Percentiles rank a stretch among this genome's conserved stretches.
Conservation (phyloP, 2,113 vertebrate genomes). For the Rhizomys pruinosus region DNA sequence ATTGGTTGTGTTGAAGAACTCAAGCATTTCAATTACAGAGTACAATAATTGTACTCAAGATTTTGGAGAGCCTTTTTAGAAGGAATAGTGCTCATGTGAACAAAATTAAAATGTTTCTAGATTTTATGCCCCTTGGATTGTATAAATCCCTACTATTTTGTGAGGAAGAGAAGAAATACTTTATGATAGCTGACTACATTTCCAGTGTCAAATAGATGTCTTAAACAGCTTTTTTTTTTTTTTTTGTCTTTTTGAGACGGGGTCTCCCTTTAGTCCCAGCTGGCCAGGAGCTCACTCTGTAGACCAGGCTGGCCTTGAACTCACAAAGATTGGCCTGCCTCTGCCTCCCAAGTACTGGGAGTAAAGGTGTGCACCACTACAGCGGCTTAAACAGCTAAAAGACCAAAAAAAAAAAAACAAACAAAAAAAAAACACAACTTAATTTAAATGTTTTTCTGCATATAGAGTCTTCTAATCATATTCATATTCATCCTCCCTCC, state of each 20-base stretch:
- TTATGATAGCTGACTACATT: constrained; percentile 63
- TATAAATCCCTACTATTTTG: constrained; percentile 78
- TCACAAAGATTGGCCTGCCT: no score
- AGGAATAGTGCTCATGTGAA: constrained; percentile 76
- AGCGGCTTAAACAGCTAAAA: no score
- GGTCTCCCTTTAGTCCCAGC: no score
- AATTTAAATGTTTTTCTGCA: constrained; percentile 52
- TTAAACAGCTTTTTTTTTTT: constrained; percentile 55
- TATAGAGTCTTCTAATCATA: constrained; percentile 23
- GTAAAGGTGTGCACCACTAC: no score
- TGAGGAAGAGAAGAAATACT: constrained; percentile 69
- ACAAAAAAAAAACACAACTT: constrained; percentile 67
- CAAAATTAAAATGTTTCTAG: constrained; percentile 19
- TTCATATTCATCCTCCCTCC: background rate
- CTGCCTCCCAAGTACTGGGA: no score
- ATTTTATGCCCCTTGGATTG: constrained; percentile 13
- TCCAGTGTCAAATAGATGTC: constrained; percentile 71
- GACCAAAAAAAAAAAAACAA: no score
- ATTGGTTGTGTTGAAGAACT: constrained; percentile 93
- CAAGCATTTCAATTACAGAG: constrained; percentile 91
- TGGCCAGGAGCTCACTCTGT: no score
- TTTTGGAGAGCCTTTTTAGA: constrained; percentile 85
- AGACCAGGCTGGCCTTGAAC: no score
- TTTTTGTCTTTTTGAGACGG: no score
- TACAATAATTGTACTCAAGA: constrained; percentile 89